Percentiles rank a stretch among this genome's conserved stretches.
Conservation (phyloP, 1,140 invertebrate genomes). For the Cheumatopsyche charites region DNA sequence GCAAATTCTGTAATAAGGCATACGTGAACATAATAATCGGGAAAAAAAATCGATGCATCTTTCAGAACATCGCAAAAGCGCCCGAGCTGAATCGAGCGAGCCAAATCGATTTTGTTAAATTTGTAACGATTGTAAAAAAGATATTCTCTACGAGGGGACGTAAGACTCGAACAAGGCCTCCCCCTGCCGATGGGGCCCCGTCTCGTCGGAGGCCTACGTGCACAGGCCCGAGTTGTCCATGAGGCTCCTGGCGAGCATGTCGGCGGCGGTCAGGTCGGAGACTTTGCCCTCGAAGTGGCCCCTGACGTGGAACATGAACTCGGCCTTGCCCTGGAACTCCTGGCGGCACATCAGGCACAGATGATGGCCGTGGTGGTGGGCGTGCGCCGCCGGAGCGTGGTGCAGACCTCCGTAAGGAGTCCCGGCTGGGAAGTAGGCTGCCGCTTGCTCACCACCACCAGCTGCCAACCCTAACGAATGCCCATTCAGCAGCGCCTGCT, state of each 20-base stretch:
- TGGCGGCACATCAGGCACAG: slow-evolving; percentile 71
- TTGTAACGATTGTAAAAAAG: no score
- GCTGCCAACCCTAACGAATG: slow-evolving; percentile 54
- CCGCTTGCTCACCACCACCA: slow-evolving; percentile 51
- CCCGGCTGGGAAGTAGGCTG: slow-evolving; percentile 53
- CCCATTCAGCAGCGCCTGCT: slow-evolving; percentile 57
- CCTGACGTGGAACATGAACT: slow-evolving; percentile 73
- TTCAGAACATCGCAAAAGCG: no score
- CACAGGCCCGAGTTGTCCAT: slow-evolving; percentile 68
- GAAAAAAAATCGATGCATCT: no score
- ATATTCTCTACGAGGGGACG: slow-evolving; percentile 5
- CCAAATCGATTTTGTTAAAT: no score
- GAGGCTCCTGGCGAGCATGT: slow-evolving; percentile 66
- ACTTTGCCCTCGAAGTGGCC: slow-evolving; percentile 69
- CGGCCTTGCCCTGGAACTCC: slow-evolving; percentile 69
- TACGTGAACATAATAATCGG: no score
- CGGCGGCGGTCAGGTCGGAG: slow-evolving; percentile 65
- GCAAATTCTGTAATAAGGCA: no score
- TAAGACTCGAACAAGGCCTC: slow-evolving; percentile 3
- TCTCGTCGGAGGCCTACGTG: slow-evolving; percentile 57
- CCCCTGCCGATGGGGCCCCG: not conserved
- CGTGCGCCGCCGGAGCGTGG: slow-evolving; percentile 48
- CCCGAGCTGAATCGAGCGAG: no score
- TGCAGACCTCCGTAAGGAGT: slow-evolving; percentile 57
- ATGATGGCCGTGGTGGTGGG: slow-evolving; percentile 59